These are phyloP conservation scores for Halisarca cf. caerulea DNA, from an alignment of 37 sponge, comb jelly and placozoan genomes.

Conservation along the genomic window DNA sequence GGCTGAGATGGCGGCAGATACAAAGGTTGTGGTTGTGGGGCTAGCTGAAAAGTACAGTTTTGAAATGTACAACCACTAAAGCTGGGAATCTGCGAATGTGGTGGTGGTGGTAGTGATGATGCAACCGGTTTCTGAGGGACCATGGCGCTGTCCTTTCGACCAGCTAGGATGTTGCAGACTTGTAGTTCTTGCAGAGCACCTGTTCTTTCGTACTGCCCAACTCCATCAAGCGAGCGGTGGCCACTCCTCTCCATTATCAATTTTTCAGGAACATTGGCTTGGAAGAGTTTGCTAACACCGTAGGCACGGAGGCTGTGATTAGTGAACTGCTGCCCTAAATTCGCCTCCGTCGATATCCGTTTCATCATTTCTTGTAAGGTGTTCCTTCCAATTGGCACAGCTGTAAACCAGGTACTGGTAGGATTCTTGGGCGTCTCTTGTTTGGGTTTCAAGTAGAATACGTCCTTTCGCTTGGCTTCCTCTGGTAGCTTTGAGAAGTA, in stretches of 20 bases:
- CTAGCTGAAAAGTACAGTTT: conserved; percentile 8
- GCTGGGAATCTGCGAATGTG: no score
- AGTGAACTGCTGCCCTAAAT: neutral
- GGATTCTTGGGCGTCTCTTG: neutral
- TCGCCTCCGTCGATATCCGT: neutral
- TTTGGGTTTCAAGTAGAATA: conserved; percentile 11
- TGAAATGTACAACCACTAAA: conserved; percentile 9
- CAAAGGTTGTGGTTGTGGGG: neutral
- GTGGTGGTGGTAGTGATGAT: no score
- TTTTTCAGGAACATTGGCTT: neutral
- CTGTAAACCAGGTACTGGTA: neutral
- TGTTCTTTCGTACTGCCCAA: conserved; percentile 2
- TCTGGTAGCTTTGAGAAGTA: conserved; percentile 5
- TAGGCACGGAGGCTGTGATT: conserved; percentile 4
- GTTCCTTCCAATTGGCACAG: neutral
- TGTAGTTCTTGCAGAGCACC: neutral
- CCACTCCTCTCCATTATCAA: conserved; percentile 12
- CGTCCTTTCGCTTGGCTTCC: neutral
- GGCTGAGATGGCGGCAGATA: no score
- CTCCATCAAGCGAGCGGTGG: neutral
- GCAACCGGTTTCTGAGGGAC: no score
- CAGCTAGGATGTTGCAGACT: neutral
- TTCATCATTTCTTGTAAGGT: neutral
- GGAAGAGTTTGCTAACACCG: neutral
- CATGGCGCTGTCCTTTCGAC: no score